phyloP scores from a whole-genome alignment of 2,888 invertebrate species.

The Periphyllus acericola region DNA sequence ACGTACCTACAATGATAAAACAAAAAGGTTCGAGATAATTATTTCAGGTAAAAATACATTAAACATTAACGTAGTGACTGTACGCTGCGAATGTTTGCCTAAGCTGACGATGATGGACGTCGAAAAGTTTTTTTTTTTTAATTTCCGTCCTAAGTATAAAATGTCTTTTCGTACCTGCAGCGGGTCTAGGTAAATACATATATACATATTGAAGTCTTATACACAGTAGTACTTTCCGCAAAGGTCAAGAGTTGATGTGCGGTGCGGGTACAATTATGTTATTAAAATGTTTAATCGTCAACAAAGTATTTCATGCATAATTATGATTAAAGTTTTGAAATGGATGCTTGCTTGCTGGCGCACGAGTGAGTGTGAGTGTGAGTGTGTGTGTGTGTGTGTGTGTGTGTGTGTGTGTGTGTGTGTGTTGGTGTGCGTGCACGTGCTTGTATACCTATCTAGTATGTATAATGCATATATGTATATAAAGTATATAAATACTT shows the following conservation, averaged over 20 bases:
- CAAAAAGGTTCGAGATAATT: background rate
- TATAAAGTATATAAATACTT: too few species aligned
- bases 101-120: conserved; percentile 7
- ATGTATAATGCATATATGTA: too few species aligned
- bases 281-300: conserved; percentile 18
- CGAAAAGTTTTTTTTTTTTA: background rate
- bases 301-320: background rate
- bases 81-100: background rate
- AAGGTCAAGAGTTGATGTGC: background rate
- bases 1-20: too few species aligned
- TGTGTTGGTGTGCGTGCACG: background rate
- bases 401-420: too few species aligned
- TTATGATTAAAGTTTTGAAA: background rate
- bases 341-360: too few species aligned
- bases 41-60: background rate
- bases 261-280: background rate
- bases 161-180: too few species aligned
- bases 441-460: too few species aligned
- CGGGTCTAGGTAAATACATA: too few species aligned
- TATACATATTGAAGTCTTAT: too few species aligned
- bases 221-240: background rate
- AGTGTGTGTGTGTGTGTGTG: too few species aligned
- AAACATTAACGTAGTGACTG: background rate
- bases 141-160: background rate
- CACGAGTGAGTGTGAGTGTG: too few species aligned